Conservation (phyloP, 2,888 invertebrate genomes). For the Pammene fasciana region DNA sequence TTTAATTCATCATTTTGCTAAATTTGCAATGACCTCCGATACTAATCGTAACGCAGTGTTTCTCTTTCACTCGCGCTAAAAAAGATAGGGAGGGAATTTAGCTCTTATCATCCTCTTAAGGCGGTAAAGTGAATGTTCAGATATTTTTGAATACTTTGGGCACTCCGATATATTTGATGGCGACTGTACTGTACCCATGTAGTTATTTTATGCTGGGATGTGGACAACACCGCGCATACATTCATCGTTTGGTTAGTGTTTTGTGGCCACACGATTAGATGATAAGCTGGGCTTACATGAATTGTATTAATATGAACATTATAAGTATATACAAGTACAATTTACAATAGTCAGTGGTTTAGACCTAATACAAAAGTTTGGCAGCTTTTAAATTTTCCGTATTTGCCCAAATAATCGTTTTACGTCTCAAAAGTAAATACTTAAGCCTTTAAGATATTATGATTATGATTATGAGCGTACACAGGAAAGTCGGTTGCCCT, state of each 20-base stretch:
- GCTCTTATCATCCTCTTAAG: too few species aligned
- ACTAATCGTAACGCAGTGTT: too few species aligned
- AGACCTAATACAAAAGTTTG: neutral
- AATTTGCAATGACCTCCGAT: too few species aligned
- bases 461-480: neutral
- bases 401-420: neutral
- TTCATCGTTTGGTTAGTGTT: neutral
- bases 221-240: neutral
- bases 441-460: neutral
- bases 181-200: too few species aligned
- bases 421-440: neutral
- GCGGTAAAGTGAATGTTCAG: too few species aligned
- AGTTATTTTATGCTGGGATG: too few species aligned
- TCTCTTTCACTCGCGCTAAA: too few species aligned
- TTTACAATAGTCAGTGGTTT: slow-evolving; percentile 26
- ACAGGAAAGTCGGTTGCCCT: neutral
- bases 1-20: too few species aligned
- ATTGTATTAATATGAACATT: slow-evolving; percentile 18
- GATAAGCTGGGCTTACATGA: slow-evolving; percentile 9
- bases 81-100: too few species aligned
- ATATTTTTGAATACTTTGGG: too few species aligned
- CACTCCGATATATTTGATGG: too few species aligned
- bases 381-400: neutral
- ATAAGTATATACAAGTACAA: slow-evolving; percentile 18
- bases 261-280: slow-evolving; percentile 7